phyloP scores from a whole-genome alignment of 2,797 vertebrate genomes.

The Apogon hyalosoma region DNA sequence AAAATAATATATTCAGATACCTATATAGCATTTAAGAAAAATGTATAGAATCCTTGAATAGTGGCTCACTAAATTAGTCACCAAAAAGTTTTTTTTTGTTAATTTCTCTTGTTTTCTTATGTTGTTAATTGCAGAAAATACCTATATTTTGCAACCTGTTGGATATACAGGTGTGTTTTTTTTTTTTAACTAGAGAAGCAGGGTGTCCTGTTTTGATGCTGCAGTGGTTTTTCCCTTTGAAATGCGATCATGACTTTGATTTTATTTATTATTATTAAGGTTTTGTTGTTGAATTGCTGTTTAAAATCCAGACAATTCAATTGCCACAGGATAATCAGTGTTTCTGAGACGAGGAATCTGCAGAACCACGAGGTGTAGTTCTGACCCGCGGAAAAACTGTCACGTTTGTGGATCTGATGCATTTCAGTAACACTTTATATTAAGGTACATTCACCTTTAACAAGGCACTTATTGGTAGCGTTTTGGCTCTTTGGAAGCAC shows the following conservation, averaged over 20 bases:
- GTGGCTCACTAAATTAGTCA: conserved; percentile 85
- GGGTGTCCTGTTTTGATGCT: conserved; percentile 76
- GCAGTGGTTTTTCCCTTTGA: conserved; percentile 68
- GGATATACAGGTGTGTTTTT: conserved; percentile 21
- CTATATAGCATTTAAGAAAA: conserved; percentile 84
- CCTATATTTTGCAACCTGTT: conserved; percentile 65
- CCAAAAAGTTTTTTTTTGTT: conserved; percentile 67
- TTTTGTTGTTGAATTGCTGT: conserved; percentile 70
- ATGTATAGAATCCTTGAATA: conserved; percentile 85
- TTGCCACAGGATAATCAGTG: conserved; percentile 82
- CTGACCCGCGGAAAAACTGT: not conserved
- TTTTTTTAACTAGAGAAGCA: conserved; percentile 55
- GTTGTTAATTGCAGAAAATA: conserved; percentile 61
- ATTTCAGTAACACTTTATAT: not conserved
- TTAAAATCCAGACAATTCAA: conserved; percentile 73
- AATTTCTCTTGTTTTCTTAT: conserved; percentile 62
- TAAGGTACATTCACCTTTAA: too few species aligned
- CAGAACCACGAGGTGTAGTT: not conserved
- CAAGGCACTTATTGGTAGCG: too few species aligned
- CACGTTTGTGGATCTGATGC: not conserved
- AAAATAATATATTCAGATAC: conserved; percentile 87
- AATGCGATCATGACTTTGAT: conserved; percentile 61
- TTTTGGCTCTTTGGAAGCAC: too few species aligned
- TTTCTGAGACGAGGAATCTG: conserved; percentile 31
- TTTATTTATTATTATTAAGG: conserved; percentile 68